Conservation (phyloP, 2,888 invertebrate species). For the Rhyacophila evoluta region DNA sequence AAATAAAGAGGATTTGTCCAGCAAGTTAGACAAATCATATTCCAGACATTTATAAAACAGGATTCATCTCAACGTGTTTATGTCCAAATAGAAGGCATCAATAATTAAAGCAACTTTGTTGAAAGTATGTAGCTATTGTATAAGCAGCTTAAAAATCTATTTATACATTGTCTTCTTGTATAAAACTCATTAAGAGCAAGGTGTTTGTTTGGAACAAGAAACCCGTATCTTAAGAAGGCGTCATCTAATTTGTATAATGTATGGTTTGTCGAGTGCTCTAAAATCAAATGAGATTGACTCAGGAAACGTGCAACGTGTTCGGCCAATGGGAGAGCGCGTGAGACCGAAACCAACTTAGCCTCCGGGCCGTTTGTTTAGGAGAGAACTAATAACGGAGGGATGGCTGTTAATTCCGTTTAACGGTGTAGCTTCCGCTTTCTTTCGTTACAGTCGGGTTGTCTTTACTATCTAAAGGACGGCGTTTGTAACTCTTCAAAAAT, state of each 20-base stretch:
- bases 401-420: slow-evolving; percentile 33
- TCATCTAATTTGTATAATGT: not conserved
- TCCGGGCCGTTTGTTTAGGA: slow-evolving; percentile 21
- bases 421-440: slow-evolving; percentile 29
- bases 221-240: not conserved
- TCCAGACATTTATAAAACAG: no score
- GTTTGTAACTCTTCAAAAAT: not conserved
- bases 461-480: not conserved
- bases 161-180: not conserved
- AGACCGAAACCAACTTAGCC: slow-evolving; percentile 19
- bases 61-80: no score
- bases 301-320: not conserved
- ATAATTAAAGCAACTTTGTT: no score
- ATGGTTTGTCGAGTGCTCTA: not conserved
- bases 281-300: slow-evolving; percentile 19
- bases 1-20: no score
- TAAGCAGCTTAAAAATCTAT: no score
- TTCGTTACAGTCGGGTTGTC: not conserved
- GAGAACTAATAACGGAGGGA: slow-evolving; percentile 19
- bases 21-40: no score
- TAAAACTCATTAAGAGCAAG: not conserved
- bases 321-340: not conserved
- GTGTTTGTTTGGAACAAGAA: not conserved
- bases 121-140: no score
- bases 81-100: no score